Percentiles rank a stretch among this genome's conserved stretches.
phyloP scores from a whole-genome alignment of 2,797 vertebrate genomes.

The Parotocinclus haroldoi region DNA sequence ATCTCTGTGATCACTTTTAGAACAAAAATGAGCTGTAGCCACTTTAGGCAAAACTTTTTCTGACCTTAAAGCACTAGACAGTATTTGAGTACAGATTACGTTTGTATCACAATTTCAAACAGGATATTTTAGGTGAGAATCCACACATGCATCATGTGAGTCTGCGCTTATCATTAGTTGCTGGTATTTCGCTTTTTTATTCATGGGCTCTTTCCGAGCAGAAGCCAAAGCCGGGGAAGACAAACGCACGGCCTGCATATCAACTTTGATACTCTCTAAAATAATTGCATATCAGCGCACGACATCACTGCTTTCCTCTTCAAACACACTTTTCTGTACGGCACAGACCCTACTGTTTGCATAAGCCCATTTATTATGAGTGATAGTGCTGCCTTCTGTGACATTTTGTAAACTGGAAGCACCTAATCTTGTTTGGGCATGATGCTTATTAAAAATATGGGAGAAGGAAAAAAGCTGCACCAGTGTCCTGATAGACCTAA shows the following conservation, averaged over 20 bases:
- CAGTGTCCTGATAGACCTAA: slow-evolving; percentile 67
- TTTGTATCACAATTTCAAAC: slow-evolving; percentile 18
- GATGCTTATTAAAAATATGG: slow-evolving; percentile 81
- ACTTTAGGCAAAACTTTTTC: neutral
- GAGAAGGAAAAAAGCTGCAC: slow-evolving; percentile 65
- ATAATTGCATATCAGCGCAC: slow-evolving; percentile 83
- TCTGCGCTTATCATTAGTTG: slow-evolving; percentile 35
- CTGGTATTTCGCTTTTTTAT: slow-evolving; percentile 62
- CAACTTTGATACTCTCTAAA: slow-evolving; percentile 82
- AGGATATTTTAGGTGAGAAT: slow-evolving; percentile 16
- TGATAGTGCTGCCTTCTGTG: slow-evolving; percentile 77
- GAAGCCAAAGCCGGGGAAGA: slow-evolving; percentile 63
- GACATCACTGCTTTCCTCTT: slow-evolving; percentile 67
- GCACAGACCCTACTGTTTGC: slow-evolving; percentile 74
- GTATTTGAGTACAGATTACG: neutral
- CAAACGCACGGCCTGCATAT: slow-evolving; percentile 64
- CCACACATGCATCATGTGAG: slow-evolving; percentile 12
- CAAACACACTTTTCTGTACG: slow-evolving; percentile 77
- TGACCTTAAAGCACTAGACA: slow-evolving; percentile 28
- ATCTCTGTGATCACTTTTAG: too few relatives aligned
- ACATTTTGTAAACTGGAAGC: slow-evolving; percentile 79
- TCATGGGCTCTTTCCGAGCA: slow-evolving; percentile 69
- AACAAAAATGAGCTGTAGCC: too few relatives aligned
- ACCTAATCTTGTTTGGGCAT: slow-evolving; percentile 79
- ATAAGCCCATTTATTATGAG: slow-evolving; percentile 83